Evolutionary conservation across 2,888 invertebrate genomes (phyloP), one percentile per base, ranked within the genome.

Genomic region (Dicranocentrus wangi): DNA sequence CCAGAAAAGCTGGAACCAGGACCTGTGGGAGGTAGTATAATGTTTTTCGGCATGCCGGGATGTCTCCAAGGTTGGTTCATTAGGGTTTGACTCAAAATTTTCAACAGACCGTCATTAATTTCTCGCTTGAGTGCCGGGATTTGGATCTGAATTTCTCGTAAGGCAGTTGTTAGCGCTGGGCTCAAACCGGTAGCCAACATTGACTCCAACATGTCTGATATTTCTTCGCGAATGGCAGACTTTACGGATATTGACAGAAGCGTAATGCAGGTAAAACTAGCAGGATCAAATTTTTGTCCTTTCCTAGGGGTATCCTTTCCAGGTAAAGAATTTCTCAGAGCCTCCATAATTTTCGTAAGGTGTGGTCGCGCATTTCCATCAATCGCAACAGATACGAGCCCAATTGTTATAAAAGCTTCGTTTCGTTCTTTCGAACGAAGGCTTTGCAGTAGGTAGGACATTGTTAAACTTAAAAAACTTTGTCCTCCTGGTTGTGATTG

Each of bases 161-260:
- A 90, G 72, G 97, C 95, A 43, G 96, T 94, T 0, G 98, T 98
- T 77, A 99, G 90, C 0, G 97, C 94, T 10, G 95, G 93, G 86
- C 96, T 95, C 0, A 99, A 90, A 0, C 98, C 97, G 5, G 96
- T 95, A 0, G 94, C 93, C 88, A 98, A 92, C 95, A 99, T 97
- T 60, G 94, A 93, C 85, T 97, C 97, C 28, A 99, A 90, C 53
- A 98, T 91, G 79, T 95, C 94, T 78, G 92, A 92, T 2, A 98
- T 93, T 86, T 96, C 95, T 85, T 90, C 89, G 7, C 93, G 92
- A 15, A 96, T 94, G 39, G 93, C 91, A 25, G 93, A 92, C 84
- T 94, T 94, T 0, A 97, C 93, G 0, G 98, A 95, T 88, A 95
- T 93, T 0, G 95, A 95, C 7, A 99, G 89, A 85, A 98, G 91